Percentiles rank a stretch among this genome's conserved stretches.
Conservation (phyloP, 2,797 vertebrate genomes). For the Melanotaenia nigrans region DNA sequence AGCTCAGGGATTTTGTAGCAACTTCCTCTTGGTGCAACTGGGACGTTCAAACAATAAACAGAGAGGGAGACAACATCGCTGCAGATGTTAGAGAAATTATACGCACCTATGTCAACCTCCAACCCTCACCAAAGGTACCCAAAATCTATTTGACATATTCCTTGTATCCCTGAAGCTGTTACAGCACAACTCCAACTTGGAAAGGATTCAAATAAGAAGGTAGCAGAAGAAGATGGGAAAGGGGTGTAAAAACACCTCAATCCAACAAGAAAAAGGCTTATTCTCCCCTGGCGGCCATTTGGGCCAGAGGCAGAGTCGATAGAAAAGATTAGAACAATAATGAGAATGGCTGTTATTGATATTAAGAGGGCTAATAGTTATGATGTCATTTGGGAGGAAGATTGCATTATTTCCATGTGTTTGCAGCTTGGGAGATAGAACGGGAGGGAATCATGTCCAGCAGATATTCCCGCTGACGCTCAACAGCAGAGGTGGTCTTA, state of each 20-base stretch:
- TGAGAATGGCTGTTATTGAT: constrained; percentile 80
- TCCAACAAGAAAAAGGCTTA: constrained; percentile 43
- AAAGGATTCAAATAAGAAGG: constrained; percentile 55
- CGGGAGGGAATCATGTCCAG: constrained; percentile 99
- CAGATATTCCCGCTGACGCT: constrained; percentile 98
- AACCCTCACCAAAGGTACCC: constrained; percentile 48
- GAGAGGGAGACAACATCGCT: constrained; percentile 38
- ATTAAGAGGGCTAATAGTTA: constrained; percentile 67
- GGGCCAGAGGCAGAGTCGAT: constrained; percentile 65
- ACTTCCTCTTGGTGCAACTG: constrained; percentile 47
- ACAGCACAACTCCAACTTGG: constrained; percentile 45
- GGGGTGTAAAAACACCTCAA: constrained; percentile 38
- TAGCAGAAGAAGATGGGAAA: constrained; percentile 52
- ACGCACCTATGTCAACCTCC: constrained; percentile 34
- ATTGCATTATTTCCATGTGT: constrained; percentile 93
- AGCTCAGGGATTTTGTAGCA: constrained; percentile 22
- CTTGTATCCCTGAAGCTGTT: constrained; percentile 53
- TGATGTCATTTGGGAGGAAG: constrained; percentile 40
- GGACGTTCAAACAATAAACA: constrained; percentile 54
- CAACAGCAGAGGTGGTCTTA: constrained; percentile 91
- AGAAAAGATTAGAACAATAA: constrained; percentile 73
- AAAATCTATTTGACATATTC: constrained; percentile 53
- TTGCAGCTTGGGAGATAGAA: constrained; percentile 95
- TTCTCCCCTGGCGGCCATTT: constrained; percentile 49
- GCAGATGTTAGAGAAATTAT: constrained; percentile 52